phyloP scores from a whole-genome alignment of 1,140 invertebrate species.

The Ceratosolen solmsi region DNA sequence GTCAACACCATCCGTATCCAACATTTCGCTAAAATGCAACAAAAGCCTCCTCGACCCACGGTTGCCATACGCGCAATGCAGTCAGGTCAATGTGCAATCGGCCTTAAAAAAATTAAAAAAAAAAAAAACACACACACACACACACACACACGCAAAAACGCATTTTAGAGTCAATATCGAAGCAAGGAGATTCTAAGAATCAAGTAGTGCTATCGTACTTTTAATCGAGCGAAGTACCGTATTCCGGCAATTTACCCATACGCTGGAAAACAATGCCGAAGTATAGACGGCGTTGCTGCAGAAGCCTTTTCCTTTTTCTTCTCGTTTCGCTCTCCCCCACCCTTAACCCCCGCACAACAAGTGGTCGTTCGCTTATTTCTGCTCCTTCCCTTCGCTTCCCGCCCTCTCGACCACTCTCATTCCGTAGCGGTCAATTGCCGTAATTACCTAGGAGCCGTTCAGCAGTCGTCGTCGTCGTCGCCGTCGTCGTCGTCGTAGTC shows the following conservation, averaged over 20 bases:
- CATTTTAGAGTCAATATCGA: not conserved
- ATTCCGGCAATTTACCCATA: not conserved
- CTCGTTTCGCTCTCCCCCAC: not conserved
- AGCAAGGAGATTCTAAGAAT: not conserved
- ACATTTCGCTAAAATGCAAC: no score
- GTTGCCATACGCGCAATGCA: no score
- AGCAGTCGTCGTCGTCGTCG: not conserved
- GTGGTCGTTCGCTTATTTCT: not conserved
- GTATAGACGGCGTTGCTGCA: not conserved
- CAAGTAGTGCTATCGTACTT: not conserved
- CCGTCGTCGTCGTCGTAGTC: not conserved
- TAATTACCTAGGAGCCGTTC: constrained; percentile 20
- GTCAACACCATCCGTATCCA: no score
- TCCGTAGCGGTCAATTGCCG: constrained; percentile 22
- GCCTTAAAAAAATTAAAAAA: no score
- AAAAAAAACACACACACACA: no score
- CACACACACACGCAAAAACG: not conserved
- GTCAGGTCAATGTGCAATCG: no score
- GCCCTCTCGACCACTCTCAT: not conserved
- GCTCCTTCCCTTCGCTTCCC: not conserved
- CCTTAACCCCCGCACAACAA: not conserved
- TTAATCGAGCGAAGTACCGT: not conserved
- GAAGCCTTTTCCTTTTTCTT: not conserved
- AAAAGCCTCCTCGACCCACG: no score
- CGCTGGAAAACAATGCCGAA: constrained; percentile 11